A percentile compares a stretch with the other conserved stretches of the same genome.
phyloP scores from a whole-genome alignment of 2,888 invertebrate genomes.

The Glyphotaelius pellucidus region DNA sequence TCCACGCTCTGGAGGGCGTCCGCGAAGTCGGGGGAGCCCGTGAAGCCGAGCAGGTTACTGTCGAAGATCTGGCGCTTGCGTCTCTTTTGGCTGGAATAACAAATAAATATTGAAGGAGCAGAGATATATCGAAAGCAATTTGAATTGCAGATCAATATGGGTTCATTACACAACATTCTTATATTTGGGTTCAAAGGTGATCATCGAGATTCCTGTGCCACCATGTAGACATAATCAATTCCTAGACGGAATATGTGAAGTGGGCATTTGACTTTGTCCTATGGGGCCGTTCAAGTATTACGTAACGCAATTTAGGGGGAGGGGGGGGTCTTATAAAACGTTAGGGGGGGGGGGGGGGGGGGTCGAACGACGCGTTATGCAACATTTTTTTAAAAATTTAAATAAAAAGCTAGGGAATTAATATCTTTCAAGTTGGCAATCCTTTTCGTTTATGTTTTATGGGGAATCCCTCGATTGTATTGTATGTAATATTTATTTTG shows the following conservation, averaged over 20 bases:
- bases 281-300: too few species aligned
- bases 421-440: too few species aligned
- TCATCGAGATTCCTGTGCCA: not conserved
- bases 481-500: too few species aligned
- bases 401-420: too few species aligned
- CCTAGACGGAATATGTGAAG: not conserved
- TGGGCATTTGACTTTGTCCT: not conserved
- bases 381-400: too few species aligned
- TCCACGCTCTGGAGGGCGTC: conserved; percentile 89
- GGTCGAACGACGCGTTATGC: too few species aligned
- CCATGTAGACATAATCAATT: not conserved
- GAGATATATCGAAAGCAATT: not conserved
- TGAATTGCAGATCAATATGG: not conserved
- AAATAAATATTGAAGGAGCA: not conserved
- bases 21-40: conserved; percentile 82
- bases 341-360: too few species aligned
- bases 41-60: conserved; percentile 76
- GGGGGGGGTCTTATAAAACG: too few species aligned
- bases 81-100: conserved; percentile 74
- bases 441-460: too few species aligned
- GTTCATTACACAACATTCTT: not conserved
- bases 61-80: conserved; percentile 87
- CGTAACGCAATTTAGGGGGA: too few species aligned
- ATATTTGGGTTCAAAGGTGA: not conserved
- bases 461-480: too few species aligned